These are phyloP conservation scores for Clarias fuscus DNA, from an alignment of 2,797 vertebrate genomes.

Conservation along the genomic window DNA sequence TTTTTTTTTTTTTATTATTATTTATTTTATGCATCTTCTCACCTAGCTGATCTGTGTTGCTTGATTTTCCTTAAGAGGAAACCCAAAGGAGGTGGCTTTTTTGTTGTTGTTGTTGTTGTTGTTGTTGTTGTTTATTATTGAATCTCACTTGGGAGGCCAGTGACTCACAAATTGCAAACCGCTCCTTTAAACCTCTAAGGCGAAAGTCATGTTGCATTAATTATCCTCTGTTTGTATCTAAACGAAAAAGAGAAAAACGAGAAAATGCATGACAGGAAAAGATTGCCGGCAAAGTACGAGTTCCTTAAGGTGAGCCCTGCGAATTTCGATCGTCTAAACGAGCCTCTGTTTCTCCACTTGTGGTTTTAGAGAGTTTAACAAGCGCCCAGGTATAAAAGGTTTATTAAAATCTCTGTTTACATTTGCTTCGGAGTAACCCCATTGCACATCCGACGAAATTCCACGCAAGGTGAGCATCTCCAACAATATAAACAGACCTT, in stretches of 20 bases:
- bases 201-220: neutral
- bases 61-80: neutral
- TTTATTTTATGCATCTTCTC: neutral
- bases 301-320: neutral
- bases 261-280: neutral
- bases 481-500: slow-evolving; percentile 41
- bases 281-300: neutral
- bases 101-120: neutral
- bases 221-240: neutral
- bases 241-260: neutral
- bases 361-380: slow-evolving; percentile 11
- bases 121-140: neutral
- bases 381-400: neutral
- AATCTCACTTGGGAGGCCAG: neutral
- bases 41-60: neutral
- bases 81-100: neutral
- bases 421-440: neutral
- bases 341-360: neutral
- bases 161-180: neutral
- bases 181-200: neutral
- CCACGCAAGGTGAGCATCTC: slow-evolving; percentile 18
- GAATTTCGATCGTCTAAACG: neutral
- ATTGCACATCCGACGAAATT: slow-evolving; percentile 2
- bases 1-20: no score
- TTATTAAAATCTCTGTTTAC: slow-evolving; percentile 34